Evolutionary conservation across 2,797 vertebrate genomes (phyloP).

Genomic region (Pipistrellus pygmaeus): DNA sequence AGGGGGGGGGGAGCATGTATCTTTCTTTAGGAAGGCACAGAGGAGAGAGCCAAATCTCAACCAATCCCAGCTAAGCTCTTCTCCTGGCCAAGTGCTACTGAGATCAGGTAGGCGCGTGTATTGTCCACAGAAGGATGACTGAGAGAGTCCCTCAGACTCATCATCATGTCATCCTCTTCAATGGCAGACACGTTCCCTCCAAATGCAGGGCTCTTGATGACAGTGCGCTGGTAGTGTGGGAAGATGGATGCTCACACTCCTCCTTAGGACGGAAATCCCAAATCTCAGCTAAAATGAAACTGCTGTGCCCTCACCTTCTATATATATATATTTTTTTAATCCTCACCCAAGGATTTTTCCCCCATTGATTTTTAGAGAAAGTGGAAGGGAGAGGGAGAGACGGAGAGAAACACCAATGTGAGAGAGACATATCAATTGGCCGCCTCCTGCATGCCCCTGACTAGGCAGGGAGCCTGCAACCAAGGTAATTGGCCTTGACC

Average conservation of each 20-base stretch:
- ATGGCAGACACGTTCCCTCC: not conserved
- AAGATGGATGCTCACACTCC: not conserved
- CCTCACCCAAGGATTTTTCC: no score
- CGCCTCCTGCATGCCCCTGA: no score
- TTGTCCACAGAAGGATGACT: slow-evolving; percentile 57
- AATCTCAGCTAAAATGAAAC: slow-evolving; percentile 38
- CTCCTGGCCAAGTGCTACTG: not conserved
- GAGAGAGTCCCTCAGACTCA: not conserved
- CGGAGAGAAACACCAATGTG: no score
- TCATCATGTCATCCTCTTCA: slow-evolving; percentile 29
- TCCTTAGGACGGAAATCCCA: slow-evolving; percentile 27
- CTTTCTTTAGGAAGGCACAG: slow-evolving; percentile 32
- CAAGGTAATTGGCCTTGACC: no score
- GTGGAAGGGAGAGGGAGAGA: no score
- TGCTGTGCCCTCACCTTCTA: not conserved
- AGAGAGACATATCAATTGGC: no score
- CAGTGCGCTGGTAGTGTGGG: not conserved
- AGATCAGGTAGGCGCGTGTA: not conserved
- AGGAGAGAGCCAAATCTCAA: not conserved
- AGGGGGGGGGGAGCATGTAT: not conserved
- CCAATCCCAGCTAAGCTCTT: slow-evolving; percentile 18
- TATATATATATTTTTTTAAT: not conserved
- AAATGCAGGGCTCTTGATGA: slow-evolving; percentile 8
- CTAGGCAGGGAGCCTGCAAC: no score
- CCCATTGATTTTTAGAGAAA: no score